Base-by-base conservation (phyloP, 2,113 vertebrate genomes). In the Gambusia affinis region DNA sequence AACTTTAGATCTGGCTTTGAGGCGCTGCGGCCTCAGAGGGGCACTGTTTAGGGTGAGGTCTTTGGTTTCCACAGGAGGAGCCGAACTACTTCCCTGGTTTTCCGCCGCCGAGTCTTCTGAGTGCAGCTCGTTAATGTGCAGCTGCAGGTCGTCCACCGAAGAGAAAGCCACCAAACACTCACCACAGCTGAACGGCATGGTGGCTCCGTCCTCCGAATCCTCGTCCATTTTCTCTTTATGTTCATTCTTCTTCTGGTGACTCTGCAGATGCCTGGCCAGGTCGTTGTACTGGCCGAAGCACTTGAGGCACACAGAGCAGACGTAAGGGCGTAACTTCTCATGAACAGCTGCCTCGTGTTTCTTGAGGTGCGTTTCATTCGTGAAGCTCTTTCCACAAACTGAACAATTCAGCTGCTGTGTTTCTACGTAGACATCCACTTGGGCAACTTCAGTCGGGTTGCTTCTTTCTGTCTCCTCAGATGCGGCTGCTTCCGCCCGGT, bases 201-300 rank as follows among this genome's bases (percentile, higher is more conserved):
- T 5, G 33, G 31, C 0, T 0, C 73, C 10, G 1, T 74, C 71
- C 0, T 75, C 74, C 0, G 74, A 4, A 27, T 47, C 33, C 63
- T 27, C 1, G 0, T 4, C 29, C 0, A 0, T 0, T 35, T 35
- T 29, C 17, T 30, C 44, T 4, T 8, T 14, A 4, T 2, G 54
- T 47, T 85, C 64, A 2, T 17, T 67, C 35, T 67, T 60, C 4
- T 62, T 80, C 0, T 80, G 72, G 60, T 93, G 91, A 29, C 57
- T 24, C 42, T 17, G 73, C 35, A 92, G 83, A 44, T 93, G 92
- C 39, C 90, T 73, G 73, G 64, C 80, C 57, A 93, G 82, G 79
- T 92, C 91, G 15, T 72, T 68, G 80, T 82, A 79, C 79, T 92
- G 90, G 12, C 84, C 66, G 3, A 93, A 93, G 75, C 89, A 78